Base-by-base conservation (phyloP, 2,888 invertebrate genomes). In the Yponomeuta sedellus region DNA sequence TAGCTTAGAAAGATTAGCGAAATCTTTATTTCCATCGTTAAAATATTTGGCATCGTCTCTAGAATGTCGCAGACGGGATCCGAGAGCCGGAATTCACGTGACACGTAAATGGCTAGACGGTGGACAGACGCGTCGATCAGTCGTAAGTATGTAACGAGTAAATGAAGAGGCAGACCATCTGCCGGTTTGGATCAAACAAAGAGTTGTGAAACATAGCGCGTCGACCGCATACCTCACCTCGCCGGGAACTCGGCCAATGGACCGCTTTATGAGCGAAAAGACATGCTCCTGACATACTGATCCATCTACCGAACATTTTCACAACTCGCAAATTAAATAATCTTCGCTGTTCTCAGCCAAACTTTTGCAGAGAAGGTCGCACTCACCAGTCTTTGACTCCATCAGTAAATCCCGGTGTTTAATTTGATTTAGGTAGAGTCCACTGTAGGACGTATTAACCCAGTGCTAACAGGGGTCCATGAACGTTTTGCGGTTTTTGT, bases 191-290 rank as follows among this genome's bases (percentile, higher is more conserved):
- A 81, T 82, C 80, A 83, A 82, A 85, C 85, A 83, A 86, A 85
- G 85, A 84, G 85, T 86, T 85, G 85, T 83, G 86, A 83, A 86
- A 86, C 81, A 82, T 80, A 77, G 80, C 78, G 74, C 79, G 68
- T 66, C 64, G 65, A 76, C 79, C 84, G 85, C 86, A 86, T 82
- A 83, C 84, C 84, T 72, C 76, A 72, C 70, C 75, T 62, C 77
- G 71, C 71, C 80, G 86, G 88, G 88, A 88, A 85, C 85, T 72
- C 75, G 81, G 88, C 88, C 88, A 88, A 87, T 82, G 82, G 81
- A 78, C 80, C 76, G 79, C 77, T 74, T 72, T 76, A 79, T 76
- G 71, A 75, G 77, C 74, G 72, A 80, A 73, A 76, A 75, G 72
- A 78, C 79, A 74, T 73, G 71, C 70, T 72, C 73, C 74, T 74